Evolutionary conservation across 2,888 invertebrate species (phyloP), one percentile per base, ranked within the genome.

Genomic region (Scaptomyza caliginosa): DNA sequence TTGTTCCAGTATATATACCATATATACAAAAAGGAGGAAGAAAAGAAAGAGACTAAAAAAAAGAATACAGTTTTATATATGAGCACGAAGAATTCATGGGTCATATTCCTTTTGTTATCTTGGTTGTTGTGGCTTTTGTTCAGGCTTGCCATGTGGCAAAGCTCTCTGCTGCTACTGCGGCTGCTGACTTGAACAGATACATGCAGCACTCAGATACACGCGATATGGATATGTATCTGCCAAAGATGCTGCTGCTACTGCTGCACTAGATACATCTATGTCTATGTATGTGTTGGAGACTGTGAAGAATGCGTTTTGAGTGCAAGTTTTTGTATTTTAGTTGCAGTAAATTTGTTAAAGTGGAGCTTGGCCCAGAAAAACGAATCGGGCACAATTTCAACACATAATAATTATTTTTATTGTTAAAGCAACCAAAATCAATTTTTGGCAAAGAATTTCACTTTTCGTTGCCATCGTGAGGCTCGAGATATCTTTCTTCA

Each of bases 51-150:
- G 11, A 28, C 36, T 50, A 32, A 36, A 36, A 32, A 49, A 32
- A 43, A 62, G 30, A 51, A 46, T 46, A 50, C 51, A 71, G 62
- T 59, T 67, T 77, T 81, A 73, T 70, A 81, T 78, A 65, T 65
- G 65, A 63, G 72, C 74, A 68, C 54, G 56, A 66, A 74, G 67
- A 78, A 78, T 76, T 76, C 82, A 65, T 77, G 68, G 72, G 46
- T 73, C 57, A 75, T 64, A 66, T 67, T 74, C 55, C 82, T 71
- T 80, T 84, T 81, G 77, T 80, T 75, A 50, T 58, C 24, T 57
- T 84, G 81, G 71, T 78, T 78, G 67, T 55, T 78, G 67, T 21
- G 48, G 64, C 74, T 57, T 79, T 80, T 80, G 80, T 80, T 80
- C 63, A 32, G 42, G 57, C 69, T 63, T 40, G 52, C 67, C 45